These are phyloP conservation scores for Trilocha varians DNA, from an alignment of 2,888 invertebrate species.

Conservation along the genomic window DNA sequence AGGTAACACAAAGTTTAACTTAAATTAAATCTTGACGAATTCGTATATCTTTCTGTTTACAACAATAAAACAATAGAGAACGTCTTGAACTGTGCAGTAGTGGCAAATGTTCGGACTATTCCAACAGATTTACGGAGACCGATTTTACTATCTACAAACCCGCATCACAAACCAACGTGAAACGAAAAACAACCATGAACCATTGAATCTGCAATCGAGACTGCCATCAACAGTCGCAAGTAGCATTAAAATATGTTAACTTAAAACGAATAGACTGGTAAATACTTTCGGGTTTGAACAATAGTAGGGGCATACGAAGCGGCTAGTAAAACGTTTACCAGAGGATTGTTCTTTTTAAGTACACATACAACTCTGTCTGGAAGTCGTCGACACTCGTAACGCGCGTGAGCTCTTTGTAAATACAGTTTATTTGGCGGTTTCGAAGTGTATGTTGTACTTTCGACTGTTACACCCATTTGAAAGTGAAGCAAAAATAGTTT, in stretches of 20 bases:
- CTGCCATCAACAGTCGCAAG: background rate
- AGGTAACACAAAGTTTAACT: no score
- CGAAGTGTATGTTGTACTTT: constrained; percentile 35
- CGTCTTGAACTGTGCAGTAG: background rate
- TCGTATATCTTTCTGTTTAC: no score
- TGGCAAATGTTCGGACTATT: constrained; percentile 9
- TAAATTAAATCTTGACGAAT: no score
- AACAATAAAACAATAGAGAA: no score
- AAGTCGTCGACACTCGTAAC: constrained; percentile 33
- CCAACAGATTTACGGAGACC: constrained; percentile 52
- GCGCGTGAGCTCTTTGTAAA: constrained; percentile 41
- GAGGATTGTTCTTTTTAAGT: constrained; percentile 46
- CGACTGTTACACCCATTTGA: constrained; percentile 16
- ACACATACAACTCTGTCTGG: constrained; percentile 32
- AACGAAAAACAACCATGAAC: constrained; percentile 21
- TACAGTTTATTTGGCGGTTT: constrained; percentile 37
- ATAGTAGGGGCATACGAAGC: constrained; percentile 18
- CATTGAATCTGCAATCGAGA: constrained; percentile 12
- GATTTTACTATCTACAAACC: constrained; percentile 26
- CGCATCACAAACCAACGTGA: constrained; percentile 27
- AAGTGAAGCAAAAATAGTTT: background rate
- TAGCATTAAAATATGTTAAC: background rate
- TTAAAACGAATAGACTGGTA: background rate
- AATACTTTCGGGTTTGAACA: constrained; percentile 16
- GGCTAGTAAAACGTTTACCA: constrained; percentile 41